phyloP scores from a whole-genome alignment of 2,888 invertebrate genomes.

The Cephus sareptanus region DNA sequence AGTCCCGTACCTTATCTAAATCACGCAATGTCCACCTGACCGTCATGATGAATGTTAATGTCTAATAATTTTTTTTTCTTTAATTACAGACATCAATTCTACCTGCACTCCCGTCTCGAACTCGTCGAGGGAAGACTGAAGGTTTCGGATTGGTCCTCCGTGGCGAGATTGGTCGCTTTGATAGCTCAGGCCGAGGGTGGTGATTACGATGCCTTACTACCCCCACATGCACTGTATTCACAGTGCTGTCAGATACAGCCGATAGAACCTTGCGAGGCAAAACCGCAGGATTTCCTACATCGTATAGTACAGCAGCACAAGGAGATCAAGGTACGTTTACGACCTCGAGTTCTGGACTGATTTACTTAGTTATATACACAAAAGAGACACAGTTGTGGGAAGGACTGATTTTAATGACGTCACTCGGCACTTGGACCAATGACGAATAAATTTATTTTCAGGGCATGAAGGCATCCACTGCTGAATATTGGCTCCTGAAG shows the following conservation, averaged over 20 bases:
- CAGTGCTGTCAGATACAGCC: conserved; percentile 75
- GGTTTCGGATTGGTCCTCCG: conserved; percentile 76
- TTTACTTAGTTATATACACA: neutral
- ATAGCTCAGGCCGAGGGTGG: conserved; percentile 80
- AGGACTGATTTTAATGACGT: neutral
- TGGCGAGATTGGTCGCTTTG: conserved; percentile 79
- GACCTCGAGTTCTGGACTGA: neutral
- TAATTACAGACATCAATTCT: conserved; percentile 80
- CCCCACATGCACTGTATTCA: conserved; percentile 72
- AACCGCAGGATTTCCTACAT: conserved; percentile 74
- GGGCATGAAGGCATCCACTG: conserved; percentile 79
- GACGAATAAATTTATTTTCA: conserved; percentile 45
- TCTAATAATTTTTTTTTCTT: neutral
- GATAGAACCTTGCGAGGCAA: conserved; percentile 68
- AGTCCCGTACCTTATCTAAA: neutral
- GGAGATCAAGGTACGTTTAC: conserved; percentile 66
- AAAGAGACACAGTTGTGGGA: neutral
- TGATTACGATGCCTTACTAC: conserved; percentile 74
- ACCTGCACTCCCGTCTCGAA: conserved; percentile 84
- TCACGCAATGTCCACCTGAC: neutral
- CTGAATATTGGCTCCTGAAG: conserved; percentile 86
- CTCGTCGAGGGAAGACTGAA: conserved; percentile 79
- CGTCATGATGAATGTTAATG: neutral
- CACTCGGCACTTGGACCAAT: neutral
- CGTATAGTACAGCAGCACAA: conserved; percentile 75